Base-by-base conservation (phyloP, 2,797 vertebrate species). In the Sebastolobus alascanus region DNA sequence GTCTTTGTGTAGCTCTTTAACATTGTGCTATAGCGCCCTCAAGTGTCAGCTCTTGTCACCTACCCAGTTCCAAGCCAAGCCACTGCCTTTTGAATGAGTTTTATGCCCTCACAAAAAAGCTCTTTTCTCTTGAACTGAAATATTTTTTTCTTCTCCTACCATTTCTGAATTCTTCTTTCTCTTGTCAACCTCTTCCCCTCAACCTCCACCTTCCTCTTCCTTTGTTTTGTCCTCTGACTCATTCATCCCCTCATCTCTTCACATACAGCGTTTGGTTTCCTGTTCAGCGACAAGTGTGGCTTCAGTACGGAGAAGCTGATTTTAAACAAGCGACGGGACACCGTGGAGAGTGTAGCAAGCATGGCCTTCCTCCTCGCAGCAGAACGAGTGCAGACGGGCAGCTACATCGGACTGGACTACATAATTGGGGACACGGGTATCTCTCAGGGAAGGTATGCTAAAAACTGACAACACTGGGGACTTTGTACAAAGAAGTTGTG, bases 201-300 rank as follows among this genome's bases (percentile, higher is more conserved):
- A 22, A 16, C 22, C 16, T 46, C 43, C 29, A 16, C 22, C 16
- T n/a, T 38, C 16, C 6, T 50, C 3, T 40, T 40, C 8, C 22
- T 2, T 16, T 60, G 18, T 27, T 43, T 29, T 68, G 8, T 61
- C 25, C 7, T 9, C 54, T 35, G 22, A 1, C 7, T 63, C 65
- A 29, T n/a, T 40, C 2, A 2, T 8, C 14, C n/a, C 4, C 4
- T 0, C 27, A 0, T 50, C 16, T 72, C 55, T 65, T 2, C 4
- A 89, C 86, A 61, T 84, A 29, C 92, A 99, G 99, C 97, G 87
- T 97, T 99, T 68, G 95, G 94, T 68, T 99, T 99, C 95, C 96
- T 99, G 83, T 99, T 99, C 84, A 98, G 96, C 72, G 98, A 98
- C 77, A 98, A 98, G 73, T 99, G 99, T 83, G 99, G 99, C 66